Evolutionary conservation across 1,140 invertebrate genomes (phyloP).

Genomic region (Pararge aegeria): DNA sequence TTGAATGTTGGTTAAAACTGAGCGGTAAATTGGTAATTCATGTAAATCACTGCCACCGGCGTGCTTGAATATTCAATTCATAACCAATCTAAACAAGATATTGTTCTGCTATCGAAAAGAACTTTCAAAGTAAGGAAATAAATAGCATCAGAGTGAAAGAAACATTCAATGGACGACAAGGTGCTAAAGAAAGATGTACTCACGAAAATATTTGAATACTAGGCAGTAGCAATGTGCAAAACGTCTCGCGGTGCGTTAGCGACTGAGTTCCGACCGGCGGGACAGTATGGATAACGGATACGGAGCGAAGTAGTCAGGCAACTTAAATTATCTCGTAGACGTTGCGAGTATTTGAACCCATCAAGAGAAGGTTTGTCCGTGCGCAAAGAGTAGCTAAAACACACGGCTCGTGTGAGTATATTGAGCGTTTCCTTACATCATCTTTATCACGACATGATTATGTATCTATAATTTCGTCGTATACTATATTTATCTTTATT

Average conservation of each 20-base stretch:
- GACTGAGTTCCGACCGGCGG: background rate
- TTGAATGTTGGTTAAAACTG: background rate
- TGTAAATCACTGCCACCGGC: background rate
- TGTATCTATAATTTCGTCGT: too few species aligned
- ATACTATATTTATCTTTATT: too few species aligned
- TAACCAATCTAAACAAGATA: background rate
- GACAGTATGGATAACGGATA: conserved; percentile 14
- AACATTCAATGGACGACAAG: background rate
- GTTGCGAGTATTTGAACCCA: conserved; percentile 2
- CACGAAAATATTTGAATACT: background rate
- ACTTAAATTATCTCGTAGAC: conserved; percentile 16
- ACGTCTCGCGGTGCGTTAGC: background rate
- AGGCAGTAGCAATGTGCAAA: background rate
- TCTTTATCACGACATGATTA: background rate
- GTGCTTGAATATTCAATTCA: background rate
- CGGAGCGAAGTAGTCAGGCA: conserved; percentile 14
- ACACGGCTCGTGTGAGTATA: too few species aligned
- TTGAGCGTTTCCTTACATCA: background rate
- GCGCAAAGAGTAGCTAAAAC: background rate
- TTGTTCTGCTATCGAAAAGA: background rate
- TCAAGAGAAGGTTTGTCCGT: background rate
- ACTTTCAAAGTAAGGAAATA: background rate
- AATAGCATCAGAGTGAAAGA: background rate
- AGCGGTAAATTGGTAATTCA: background rate
- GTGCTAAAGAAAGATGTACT: background rate